These are phyloP conservation scores for Anoncus sp. DNA, from an alignment of 2,888 invertebrate genomes.

Conservation along the genomic window DNA sequence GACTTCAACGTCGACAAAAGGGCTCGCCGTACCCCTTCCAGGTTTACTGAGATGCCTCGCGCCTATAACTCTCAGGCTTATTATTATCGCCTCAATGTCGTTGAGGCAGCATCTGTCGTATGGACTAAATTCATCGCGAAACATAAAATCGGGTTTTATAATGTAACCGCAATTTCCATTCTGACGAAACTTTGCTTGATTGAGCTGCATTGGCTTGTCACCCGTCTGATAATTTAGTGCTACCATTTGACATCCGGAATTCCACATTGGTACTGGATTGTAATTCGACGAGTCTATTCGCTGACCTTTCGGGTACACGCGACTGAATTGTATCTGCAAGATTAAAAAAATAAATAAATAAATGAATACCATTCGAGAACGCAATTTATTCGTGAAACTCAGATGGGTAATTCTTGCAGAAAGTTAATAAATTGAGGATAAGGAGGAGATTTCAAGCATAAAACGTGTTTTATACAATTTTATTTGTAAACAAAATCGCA, in stretches of 20 bases:
- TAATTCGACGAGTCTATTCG: constrained; percentile 99
- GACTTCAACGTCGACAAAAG: constrained; percentile 96
- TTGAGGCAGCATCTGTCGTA: constrained; percentile 87
- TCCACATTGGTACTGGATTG: constrained; percentile 98
- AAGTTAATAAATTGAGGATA: too few species aligned
- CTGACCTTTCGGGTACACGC: constrained; percentile 98
- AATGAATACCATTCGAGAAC: too few species aligned
- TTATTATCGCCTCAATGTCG: constrained; percentile 86
- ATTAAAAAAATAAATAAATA: neutral
- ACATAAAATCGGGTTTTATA: constrained; percentile 95
- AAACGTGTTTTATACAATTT: too few species aligned
- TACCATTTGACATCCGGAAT: constrained; percentile 98
- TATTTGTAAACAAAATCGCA: too few species aligned
- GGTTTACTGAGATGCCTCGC: constrained; percentile 95
- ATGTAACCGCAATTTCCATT: constrained; percentile 98
- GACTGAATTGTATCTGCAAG: constrained; percentile 90
- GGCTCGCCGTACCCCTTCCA: constrained; percentile 93
- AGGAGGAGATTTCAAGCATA: too few species aligned
- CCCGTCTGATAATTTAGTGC: constrained; percentile 99
- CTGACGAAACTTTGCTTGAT: constrained; percentile 95
- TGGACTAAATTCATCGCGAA: constrained; percentile 91
- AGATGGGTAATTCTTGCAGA: too few species aligned
- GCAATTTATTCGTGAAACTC: too few species aligned
- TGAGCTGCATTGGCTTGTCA: constrained; percentile 98
- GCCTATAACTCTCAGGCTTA: constrained; percentile 92